Base-by-base conservation (phyloP, 1,140 invertebrate genomes). In the Drosophila kikkawai region DNA sequence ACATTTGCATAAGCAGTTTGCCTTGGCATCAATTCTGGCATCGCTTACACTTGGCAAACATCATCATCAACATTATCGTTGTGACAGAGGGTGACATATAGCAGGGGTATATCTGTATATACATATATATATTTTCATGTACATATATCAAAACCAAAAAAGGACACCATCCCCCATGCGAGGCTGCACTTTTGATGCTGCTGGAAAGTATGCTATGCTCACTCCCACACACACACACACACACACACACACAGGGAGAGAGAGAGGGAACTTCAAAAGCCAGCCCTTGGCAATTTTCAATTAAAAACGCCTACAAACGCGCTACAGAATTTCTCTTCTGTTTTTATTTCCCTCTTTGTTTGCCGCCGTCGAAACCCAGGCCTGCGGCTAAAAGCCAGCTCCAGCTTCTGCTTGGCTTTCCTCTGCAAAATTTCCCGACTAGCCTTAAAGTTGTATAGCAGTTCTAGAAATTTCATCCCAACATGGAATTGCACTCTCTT, bases 231-330 rank as follows among this genome's bases (percentile, higher is more conserved):
- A 34, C 32, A 34, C 32, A 32, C 56, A 7, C n/a, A 1, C 55
- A 22, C 45, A 17, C 37, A 8, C n/a, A 22, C 5, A 50, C 22
- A 22, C 22, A 22, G 22, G 22, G 22, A 22, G 22, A 22, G 9
- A 60, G 29, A 59, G 29, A 58, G 50, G 41, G 39, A 87, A 87
- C 84, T 84, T 88, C 85, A 88, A 88, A 56, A 87, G 82, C 36
- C 61, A 79, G 83, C 84, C 74, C 80, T 80, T 75, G 83, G 84
- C 84, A 87, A 80, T 87, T 87, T 87, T 87, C 84, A 88, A 90
- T 90, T 88, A 88, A 88, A 88, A 88, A 88, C 85, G 84, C 85
- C 85, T 84, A 90, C 71, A 61, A 73, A 64, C 58, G 44, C 55
- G 36, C 44, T 60, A 42, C 56, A 71, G 41, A 66, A 79, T 42